phyloP scores from a whole-genome alignment of 2,113 vertebrate genomes.

The Albula glossodonta region DNA sequence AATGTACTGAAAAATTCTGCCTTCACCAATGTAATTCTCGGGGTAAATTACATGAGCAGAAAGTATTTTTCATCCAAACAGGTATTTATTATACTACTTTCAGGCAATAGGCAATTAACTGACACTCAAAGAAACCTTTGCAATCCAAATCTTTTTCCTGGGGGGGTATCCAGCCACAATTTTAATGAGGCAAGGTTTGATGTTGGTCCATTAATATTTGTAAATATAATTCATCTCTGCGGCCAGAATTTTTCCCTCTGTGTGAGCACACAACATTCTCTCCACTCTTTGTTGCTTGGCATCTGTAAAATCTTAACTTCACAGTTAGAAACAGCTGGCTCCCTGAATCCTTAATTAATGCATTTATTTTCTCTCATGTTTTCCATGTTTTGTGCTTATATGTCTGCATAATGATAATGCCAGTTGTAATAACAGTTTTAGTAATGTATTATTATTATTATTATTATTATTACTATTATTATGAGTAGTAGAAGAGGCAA shows the following conservation, averaged over 20 bases:
- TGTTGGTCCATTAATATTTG: background rate
- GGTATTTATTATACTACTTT: slow-evolving; percentile 1
- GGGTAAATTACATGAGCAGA: background rate
- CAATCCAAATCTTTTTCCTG: too few species aligned
- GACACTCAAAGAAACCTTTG: background rate
- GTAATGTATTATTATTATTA: background rate
- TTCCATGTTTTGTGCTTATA: background rate
- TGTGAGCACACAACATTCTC: background rate
- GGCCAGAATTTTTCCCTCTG: background rate
- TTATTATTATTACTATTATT: background rate
- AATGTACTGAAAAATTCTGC: background rate
- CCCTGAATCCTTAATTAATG: background rate
- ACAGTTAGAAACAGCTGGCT: background rate
- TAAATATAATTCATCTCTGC: background rate
- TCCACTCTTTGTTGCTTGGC: background rate
- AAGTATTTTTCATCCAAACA: background rate
- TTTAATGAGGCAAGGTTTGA: background rate
- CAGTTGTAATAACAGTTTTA: background rate
- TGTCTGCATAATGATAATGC: too few species aligned
- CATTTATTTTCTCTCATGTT: background rate
- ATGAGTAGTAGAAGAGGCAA: too few species aligned
- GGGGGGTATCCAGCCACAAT: too few species aligned
- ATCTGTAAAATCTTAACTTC: background rate
- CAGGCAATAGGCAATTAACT: background rate
- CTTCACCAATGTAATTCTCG: background rate